A percentile compares a stretch with the other conserved stretches of the same genome.
Conservation (phyloP, 2,888 invertebrate species). For the Hipparchia semele region DNA sequence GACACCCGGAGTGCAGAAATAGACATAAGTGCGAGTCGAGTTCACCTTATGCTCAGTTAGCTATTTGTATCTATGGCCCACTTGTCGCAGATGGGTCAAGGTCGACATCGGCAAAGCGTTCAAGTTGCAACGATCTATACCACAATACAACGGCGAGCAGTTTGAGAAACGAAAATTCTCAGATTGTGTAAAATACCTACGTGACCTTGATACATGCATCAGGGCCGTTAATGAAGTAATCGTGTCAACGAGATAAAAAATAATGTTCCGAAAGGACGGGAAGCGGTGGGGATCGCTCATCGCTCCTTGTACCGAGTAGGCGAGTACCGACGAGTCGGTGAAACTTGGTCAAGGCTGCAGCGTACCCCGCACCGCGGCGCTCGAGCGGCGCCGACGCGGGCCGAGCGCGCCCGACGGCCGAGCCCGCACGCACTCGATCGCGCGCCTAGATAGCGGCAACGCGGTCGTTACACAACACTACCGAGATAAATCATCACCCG, state of each 20-base stretch:
- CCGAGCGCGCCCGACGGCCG: conserved; percentile 58
- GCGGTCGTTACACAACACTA: conserved; percentile 69
- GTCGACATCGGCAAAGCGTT: conserved; percentile 53
- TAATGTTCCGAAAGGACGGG: conserved; percentile 68
- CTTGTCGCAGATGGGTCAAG: conserved; percentile 76
- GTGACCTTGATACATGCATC: conserved; percentile 63
- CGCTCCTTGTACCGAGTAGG: conserved; percentile 68
- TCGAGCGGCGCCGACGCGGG: conserved; percentile 53
- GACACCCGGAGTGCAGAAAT: conserved; percentile 69
- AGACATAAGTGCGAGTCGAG: conserved; percentile 62
- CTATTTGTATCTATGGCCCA: conserved; percentile 72
- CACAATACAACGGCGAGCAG: not conserved
- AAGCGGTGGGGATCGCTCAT: conserved; percentile 80
- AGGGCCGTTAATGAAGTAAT: conserved; percentile 69
- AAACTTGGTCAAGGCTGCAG: conserved; percentile 82
- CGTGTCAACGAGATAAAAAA: conserved; percentile 71
- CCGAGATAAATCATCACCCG: conserved; percentile 75
- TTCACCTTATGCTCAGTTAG: conserved; percentile 69
- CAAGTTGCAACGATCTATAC: not conserved
- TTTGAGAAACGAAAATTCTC: not conserved
- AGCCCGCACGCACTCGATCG: conserved; percentile 66
- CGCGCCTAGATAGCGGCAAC: conserved; percentile 64
- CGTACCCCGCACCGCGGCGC: conserved; percentile 57
- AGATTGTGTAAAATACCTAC: conserved; percentile 37
- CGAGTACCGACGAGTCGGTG: conserved; percentile 62